These are phyloP conservation scores for Cassiopea xamachana DNA, from an alignment of 30 jellyfish, hydroid and myxozoan species.

Conservation along the genomic window DNA sequence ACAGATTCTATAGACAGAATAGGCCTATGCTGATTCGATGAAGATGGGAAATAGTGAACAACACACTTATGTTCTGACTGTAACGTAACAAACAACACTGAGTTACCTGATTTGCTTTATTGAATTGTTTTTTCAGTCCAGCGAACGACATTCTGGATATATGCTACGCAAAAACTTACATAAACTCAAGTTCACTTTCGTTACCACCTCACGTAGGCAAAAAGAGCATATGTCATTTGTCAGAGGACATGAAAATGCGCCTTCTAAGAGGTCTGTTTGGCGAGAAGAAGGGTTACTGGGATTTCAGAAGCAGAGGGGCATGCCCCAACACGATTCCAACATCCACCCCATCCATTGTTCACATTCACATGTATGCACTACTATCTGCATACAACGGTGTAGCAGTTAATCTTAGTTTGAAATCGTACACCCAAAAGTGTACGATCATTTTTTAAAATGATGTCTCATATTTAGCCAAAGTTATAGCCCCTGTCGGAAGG, in stretches of 20 bases:
- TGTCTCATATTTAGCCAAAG: no score
- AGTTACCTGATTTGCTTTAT: constrained; percentile 91
- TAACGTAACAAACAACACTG: background rate
- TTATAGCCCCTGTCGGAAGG: no score
- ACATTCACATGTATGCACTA: no score
- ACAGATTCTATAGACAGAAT: no score
- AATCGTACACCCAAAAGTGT: no score
- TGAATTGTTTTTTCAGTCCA: constrained; percentile 82
- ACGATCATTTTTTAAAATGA: no score
- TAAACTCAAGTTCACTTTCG: background rate
- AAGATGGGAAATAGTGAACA: background rate
- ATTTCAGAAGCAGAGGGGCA: no score
- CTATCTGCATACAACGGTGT: no score
- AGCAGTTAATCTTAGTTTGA: no score
- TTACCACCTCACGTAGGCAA: background rate
- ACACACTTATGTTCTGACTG: background rate
- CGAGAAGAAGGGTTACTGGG: background rate
- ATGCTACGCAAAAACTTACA: no score
- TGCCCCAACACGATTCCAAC: no score
- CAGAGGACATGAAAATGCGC: background rate
- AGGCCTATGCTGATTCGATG: background rate
- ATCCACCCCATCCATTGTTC: no score
- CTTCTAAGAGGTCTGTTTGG: background rate
- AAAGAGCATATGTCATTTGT: constrained; percentile 7
- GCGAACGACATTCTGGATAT: constrained; percentile 74